Conservation (phyloP, 2,888 invertebrate species). For the Tillus elongatus region DNA sequence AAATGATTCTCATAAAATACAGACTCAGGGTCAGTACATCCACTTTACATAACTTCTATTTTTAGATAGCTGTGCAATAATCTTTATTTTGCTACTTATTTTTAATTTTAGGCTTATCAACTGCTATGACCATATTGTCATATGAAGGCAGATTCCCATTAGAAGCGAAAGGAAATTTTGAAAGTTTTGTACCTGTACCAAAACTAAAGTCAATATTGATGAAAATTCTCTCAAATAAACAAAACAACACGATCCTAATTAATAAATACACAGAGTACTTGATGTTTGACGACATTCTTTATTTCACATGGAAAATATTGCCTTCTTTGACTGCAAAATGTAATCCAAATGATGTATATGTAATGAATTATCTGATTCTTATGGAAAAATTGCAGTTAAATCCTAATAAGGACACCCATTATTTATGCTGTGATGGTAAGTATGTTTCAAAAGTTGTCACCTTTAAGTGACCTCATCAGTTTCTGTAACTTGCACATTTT, state of each 20-base stretch:
- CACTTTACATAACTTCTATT: neutral
- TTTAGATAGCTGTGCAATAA: neutral
- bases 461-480: too few relatives aligned
- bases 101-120: constrained; percentile 48
- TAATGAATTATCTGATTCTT: constrained; percentile 36
- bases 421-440: constrained; percentile 30
- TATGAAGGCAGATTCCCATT: constrained; percentile 63
- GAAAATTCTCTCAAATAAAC: constrained; percentile 54
- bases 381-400: constrained; percentile 36
- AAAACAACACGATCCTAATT: constrained; percentile 53
- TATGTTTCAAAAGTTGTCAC: too few relatives aligned
- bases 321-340: constrained; percentile 50
- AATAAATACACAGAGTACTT: constrained; percentile 66
- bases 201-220: constrained; percentile 59
- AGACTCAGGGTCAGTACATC: constrained; percentile 37
- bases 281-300: constrained; percentile 65
- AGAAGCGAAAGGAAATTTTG: constrained; percentile 43
- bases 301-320: constrained; percentile 57
- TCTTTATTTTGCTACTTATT: neutral
- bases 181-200: constrained; percentile 52
- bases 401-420: constrained; percentile 28
- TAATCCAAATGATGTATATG: constrained; percentile 41
- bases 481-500: too few relatives aligned
- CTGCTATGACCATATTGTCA: constrained; percentile 63
- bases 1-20: constrained; percentile 32